phyloP scores from a whole-genome alignment of 2,797 vertebrate species.

The Enteromius fasciolatus region DNA sequence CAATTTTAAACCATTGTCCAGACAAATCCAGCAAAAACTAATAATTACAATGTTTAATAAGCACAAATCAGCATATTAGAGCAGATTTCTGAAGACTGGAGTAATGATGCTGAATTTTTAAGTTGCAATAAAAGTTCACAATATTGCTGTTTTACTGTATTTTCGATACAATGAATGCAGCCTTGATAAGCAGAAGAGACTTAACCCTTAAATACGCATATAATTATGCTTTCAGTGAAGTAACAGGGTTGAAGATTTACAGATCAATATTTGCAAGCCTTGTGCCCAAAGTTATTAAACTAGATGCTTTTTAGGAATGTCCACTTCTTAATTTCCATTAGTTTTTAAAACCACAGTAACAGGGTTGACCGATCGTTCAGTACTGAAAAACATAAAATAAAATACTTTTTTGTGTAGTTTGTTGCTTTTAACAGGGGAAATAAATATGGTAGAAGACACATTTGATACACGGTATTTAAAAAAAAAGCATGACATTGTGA shows the following conservation, averaged over 20 bases:
- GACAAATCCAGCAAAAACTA: neutral
- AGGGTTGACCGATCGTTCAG: neutral
- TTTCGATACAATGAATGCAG: neutral
- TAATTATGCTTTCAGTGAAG: neutral
- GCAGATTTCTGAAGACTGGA: neutral
- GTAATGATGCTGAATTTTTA: neutral
- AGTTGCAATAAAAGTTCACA: neutral
- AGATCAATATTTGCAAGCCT: neutral
- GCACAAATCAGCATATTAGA: neutral
- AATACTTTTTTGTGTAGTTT: neutral
- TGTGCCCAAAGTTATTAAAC: neutral
- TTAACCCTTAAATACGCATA: neutral
- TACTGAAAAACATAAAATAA: neutral
- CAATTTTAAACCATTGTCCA: neutral
- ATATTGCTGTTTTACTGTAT: neutral
- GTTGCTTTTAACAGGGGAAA: neutral
- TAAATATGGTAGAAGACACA: neutral
- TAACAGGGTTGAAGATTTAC: neutral
- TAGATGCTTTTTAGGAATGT: neutral
- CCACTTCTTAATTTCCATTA: neutral
- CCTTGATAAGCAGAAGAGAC: neutral
- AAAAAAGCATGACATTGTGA: neutral
- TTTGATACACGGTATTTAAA: neutral
- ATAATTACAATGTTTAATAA: neutral
- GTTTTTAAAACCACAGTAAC: neutral